Conservation (phyloP, 2,797 vertebrate species). For the Sitta carolinensis region DNA sequence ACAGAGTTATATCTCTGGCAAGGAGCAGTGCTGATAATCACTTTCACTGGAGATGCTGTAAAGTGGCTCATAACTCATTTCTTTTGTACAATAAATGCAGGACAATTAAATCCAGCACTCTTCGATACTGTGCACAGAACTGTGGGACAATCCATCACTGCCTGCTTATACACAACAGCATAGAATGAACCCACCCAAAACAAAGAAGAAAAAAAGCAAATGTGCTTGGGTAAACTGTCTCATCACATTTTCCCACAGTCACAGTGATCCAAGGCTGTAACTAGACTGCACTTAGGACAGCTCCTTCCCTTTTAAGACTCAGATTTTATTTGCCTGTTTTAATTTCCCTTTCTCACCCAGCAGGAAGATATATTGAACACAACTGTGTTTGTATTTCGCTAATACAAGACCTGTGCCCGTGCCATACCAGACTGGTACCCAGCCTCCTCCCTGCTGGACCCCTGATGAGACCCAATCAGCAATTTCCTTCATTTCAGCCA, state of each 20-base stretch:
- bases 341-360: constrained; percentile 5
- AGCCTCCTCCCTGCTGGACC: neutral
- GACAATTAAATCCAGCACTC: constrained; percentile 68
- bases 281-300: neutral
- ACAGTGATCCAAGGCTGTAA: neutral
- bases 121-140: constrained; percentile 2
- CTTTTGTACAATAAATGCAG: constrained; percentile 63
- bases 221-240: neutral
- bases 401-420: neutral
- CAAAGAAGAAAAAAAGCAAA: neutral
- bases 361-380: constrained; percentile 7
- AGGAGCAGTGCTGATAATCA: constrained; percentile 63
- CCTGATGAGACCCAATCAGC: neutral
- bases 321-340: constrained; percentile 25
- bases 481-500: neutral
- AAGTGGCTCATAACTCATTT: constrained; percentile 67
- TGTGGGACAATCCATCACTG: constrained; percentile 51
- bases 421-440: neutral
- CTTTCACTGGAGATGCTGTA: constrained; percentile 72
- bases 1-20: constrained; percentile 72
- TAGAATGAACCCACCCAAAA: constrained; percentile 29
- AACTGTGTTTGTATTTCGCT: neutral
- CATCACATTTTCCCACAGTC: constrained; percentile 57
- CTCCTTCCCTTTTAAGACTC: neutral
- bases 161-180: constrained; percentile 16